phyloP scores from a whole-genome alignment of 2,888 invertebrate genomes.

The Drosophila putrida region DNA sequence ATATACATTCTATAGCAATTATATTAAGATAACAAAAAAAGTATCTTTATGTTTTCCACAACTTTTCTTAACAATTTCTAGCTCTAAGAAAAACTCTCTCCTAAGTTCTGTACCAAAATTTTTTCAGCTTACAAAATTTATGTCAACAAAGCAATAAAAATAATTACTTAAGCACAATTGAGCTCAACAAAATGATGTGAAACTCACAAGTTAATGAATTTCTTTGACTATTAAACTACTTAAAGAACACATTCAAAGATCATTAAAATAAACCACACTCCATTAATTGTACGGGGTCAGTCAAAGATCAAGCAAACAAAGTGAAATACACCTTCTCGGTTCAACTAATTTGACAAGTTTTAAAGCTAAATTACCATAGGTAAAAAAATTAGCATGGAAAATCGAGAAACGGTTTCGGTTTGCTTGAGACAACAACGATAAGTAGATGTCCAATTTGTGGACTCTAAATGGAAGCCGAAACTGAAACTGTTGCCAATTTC shows the following conservation, averaged over 20 bases:
- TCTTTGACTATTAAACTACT: neutral
- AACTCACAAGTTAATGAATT: neutral
- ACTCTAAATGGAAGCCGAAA: slow-evolving; percentile 61
- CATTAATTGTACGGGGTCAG: slow-evolving; percentile 2
- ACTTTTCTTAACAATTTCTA: too few relatives aligned
- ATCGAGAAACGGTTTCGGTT: slow-evolving; percentile 16
- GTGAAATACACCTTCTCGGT: slow-evolving; percentile 26
- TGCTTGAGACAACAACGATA: slow-evolving; percentile 8
- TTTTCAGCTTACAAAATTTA: too few relatives aligned
- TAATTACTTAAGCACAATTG: too few relatives aligned
- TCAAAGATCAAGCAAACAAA: slow-evolving; percentile 24
- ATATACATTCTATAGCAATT: too few relatives aligned
- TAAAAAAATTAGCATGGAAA: slow-evolving; percentile 48
- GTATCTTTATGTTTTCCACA: too few relatives aligned
- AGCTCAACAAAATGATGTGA: too few relatives aligned
- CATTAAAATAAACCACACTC: neutral
- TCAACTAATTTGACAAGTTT: slow-evolving; percentile 58
- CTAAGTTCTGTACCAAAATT: too few relatives aligned
- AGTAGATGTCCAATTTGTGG: slow-evolving; percentile 69
- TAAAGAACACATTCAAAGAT: neutral
- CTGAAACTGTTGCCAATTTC: slow-evolving; percentile 74
- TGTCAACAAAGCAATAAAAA: too few relatives aligned
- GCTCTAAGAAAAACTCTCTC: too few relatives aligned
- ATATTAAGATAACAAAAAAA: too few relatives aligned
- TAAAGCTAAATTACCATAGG: slow-evolving; percentile 50